Evolutionary conservation across 2,888 invertebrate genomes (phyloP).

Genomic region (Tinea trinotella): DNA sequence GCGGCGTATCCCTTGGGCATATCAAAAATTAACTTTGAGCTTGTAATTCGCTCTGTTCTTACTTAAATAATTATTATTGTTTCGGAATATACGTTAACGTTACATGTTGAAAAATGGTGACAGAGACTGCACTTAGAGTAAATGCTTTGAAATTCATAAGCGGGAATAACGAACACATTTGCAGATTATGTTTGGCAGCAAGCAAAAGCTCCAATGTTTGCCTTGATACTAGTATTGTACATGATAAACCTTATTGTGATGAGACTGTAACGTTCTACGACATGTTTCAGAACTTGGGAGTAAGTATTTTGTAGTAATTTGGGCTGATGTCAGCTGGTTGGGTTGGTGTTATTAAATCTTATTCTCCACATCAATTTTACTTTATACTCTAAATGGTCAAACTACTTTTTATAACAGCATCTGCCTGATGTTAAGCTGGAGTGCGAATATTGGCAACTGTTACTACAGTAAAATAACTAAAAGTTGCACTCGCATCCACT

Average conservation of each 20-base stretch:
- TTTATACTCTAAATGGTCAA: no score
- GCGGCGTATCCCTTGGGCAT: no score
- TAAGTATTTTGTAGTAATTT: slow-evolving; percentile 30
- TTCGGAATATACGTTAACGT: not conserved
- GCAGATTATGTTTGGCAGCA: slow-evolving; percentile 53
- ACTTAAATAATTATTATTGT: not conserved
- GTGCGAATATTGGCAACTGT: no score
- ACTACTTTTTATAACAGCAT: no score
- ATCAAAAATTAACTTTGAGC: no score
- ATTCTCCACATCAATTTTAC: no score
- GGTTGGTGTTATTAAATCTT: no score
- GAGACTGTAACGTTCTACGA: slow-evolving; percentile 36
- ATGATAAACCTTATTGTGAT: slow-evolving; percentile 34
- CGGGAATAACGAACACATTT: slow-evolving; percentile 39
- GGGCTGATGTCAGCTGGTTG: not conserved
- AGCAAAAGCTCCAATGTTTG: slow-evolving; percentile 32
- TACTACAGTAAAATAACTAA: no score
- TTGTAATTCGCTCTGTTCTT: not conserved
- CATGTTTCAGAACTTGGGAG: slow-evolving; percentile 43
- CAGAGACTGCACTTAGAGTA: not conserved
- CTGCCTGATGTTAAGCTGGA: no score
- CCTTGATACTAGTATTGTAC: slow-evolving; percentile 23
- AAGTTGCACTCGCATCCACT: no score
- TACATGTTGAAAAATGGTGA: not conserved
- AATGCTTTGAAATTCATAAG: slow-evolving; percentile 39